Conservation (phyloP, 2,113 vertebrate species). For the Panurus biarmicus region DNA sequence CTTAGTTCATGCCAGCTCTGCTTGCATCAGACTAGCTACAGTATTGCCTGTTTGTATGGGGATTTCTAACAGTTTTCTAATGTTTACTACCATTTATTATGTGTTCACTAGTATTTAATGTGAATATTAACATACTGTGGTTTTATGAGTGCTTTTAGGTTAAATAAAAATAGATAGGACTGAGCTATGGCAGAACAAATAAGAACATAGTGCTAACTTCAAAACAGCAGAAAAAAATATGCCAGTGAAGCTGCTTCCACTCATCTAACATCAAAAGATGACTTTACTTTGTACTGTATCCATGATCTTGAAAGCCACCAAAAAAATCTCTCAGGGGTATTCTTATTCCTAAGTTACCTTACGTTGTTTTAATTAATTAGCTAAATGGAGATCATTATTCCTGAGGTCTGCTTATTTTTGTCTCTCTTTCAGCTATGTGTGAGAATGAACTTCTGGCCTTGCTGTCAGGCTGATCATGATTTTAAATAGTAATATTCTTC, state of each 20-base stretch:
- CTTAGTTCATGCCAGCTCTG: neutral
- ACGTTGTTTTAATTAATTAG: constrained; percentile 59
- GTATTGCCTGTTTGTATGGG: neutral
- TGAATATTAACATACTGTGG: neutral
- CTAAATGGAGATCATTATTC: constrained; percentile 50
- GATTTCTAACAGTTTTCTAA: neutral
- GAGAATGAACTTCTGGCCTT: constrained; percentile 14
- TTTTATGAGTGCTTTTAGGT: neutral
- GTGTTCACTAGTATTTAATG: neutral
- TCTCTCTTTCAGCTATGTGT: neutral
- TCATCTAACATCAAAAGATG: constrained; percentile 57
- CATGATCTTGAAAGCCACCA: constrained; percentile 38
- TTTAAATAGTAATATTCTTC: constrained; percentile 21
- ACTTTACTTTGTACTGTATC: constrained; percentile 59
- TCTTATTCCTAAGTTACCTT: constrained; percentile 49
- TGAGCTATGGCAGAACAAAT: constrained; percentile 13
- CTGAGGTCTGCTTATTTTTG: constrained; percentile 52
- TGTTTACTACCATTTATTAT: neutral
- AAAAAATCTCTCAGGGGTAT: constrained; percentile 24
- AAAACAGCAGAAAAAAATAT: constrained; percentile 40
- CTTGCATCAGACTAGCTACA: neutral
- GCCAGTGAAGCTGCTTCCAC: constrained; percentile 17
- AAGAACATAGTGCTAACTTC: constrained; percentile 30
- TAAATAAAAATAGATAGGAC: constrained; percentile 41
- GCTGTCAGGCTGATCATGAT: neutral